Evolutionary conservation across 2,113 vertebrate species (phyloP).

Genomic region (Jaculus jaculus): DNA sequence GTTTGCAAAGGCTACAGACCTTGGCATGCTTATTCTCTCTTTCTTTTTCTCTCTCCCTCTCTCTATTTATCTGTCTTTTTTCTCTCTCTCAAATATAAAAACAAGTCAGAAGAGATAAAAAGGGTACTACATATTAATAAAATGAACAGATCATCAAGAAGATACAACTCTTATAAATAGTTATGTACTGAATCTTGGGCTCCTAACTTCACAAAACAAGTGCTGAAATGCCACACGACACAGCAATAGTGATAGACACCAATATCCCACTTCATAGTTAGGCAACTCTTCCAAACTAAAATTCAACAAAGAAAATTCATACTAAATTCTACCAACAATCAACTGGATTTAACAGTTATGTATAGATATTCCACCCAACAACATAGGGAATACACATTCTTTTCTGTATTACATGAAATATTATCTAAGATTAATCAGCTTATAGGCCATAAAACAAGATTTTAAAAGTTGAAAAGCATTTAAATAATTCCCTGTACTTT

Average conservation of each 20-base stretch:
- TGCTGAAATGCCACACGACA: not conserved
- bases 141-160: not conserved
- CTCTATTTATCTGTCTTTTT: too few species aligned
- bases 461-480: not conserved
- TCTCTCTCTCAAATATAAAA: too few species aligned
- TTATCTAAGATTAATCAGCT: not conserved
- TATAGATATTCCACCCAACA: not conserved
- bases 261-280: not conserved
- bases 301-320: not conserved
- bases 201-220: not conserved
- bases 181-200: not conserved
- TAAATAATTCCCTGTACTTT: too few species aligned
- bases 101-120: too few species aligned
- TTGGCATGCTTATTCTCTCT: too few species aligned
- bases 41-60: too few species aligned
- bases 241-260: not conserved
- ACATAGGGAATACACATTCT: not conserved
- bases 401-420: not conserved
- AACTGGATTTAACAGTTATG: not conserved
- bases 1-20: too few species aligned
- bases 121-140: too few species aligned
- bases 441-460: not conserved
- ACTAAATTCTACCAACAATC: not conserved
- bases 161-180: not conserved
- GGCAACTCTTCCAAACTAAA: not conserved